Evolutionary conservation across 2,797 vertebrate genomes (phyloP).

Genomic region (Ctenopoma kingsleyae): DNA sequence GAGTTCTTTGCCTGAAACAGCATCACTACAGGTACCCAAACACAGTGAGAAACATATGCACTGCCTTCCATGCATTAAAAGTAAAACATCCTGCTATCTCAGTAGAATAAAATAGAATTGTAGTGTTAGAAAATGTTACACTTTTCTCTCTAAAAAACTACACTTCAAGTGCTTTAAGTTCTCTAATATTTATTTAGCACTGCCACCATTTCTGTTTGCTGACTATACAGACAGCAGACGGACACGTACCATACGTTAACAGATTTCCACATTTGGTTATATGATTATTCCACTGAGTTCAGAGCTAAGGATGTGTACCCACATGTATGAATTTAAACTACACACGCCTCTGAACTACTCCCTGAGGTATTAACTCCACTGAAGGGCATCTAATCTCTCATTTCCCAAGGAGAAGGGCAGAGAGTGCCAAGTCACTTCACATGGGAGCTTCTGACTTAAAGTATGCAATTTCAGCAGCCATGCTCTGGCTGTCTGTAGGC

Average conservation of each 20-base stretch:
- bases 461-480: slow-evolving; percentile 66
- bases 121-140: neutral
- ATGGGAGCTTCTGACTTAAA: slow-evolving; percentile 52
- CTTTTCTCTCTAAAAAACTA: neutral
- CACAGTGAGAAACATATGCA: neutral
- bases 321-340: slow-evolving; percentile 33
- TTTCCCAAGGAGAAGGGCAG: slow-evolving; percentile 56
- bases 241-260: neutral
- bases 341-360: slow-evolving; percentile 37
- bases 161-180: neutral
- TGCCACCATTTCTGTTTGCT: neutral
- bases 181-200: neutral
- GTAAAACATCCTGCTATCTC: neutral
- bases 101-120: neutral
- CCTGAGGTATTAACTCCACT: slow-evolving; percentile 39
- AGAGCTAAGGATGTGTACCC: slow-evolving; percentile 16
- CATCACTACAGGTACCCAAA: slow-evolving; percentile 7
- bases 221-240: neutral
- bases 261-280: slow-evolving; percentile 20
- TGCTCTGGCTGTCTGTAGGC: slow-evolving; percentile 50
- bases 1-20: slow-evolving; percentile 18
- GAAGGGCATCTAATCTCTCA: slow-evolving; percentile 48
- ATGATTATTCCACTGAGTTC: slow-evolving; percentile 25
- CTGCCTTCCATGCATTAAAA: neutral
- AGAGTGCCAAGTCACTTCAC: slow-evolving; percentile 62